These are phyloP conservation scores for Herpetotheres cachinnans DNA, from an alignment of 2,113 vertebrate species.

Conservation along the genomic window DNA sequence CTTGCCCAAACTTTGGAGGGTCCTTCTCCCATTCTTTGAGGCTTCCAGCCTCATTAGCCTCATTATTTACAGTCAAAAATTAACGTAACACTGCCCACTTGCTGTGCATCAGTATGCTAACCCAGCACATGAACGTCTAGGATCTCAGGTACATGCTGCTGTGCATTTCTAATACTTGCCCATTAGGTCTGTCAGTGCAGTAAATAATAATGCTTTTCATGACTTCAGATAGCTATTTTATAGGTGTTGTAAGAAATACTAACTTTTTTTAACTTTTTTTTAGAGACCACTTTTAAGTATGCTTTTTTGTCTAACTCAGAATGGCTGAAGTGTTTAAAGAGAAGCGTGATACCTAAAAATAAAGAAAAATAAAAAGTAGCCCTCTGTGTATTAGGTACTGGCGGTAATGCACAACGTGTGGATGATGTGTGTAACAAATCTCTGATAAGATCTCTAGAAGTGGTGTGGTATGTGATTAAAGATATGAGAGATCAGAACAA, in stretches of 20 bases:
- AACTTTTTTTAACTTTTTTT: no score
- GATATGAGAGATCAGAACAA: not conserved
- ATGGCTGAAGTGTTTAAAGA: not conserved
- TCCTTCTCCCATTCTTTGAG: not conserved
- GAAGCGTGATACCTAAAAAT: not conserved
- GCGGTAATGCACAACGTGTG: not conserved
- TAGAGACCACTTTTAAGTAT: not conserved
- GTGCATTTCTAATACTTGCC: not conserved
- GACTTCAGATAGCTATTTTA: not conserved
- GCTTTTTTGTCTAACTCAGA: not conserved
- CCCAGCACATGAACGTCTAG: not conserved
- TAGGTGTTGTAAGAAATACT: not conserved
- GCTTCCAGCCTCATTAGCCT: not conserved
- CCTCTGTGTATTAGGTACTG: not conserved
- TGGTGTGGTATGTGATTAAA: not conserved
- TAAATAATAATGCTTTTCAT: not conserved
- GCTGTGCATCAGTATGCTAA: rapidly evolving
- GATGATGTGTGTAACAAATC: not conserved
- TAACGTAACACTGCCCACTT: not conserved
- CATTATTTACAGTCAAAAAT: not conserved
- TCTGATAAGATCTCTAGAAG: not conserved
- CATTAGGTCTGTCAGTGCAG: not conserved
- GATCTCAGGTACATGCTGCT: not conserved
- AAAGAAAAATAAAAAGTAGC: not conserved
- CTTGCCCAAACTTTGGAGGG: not conserved